Evolutionary conservation across 1,140 invertebrate species (phyloP), one percentile per base, ranked within the genome.

Genomic region (Gryon sp.): DNA sequence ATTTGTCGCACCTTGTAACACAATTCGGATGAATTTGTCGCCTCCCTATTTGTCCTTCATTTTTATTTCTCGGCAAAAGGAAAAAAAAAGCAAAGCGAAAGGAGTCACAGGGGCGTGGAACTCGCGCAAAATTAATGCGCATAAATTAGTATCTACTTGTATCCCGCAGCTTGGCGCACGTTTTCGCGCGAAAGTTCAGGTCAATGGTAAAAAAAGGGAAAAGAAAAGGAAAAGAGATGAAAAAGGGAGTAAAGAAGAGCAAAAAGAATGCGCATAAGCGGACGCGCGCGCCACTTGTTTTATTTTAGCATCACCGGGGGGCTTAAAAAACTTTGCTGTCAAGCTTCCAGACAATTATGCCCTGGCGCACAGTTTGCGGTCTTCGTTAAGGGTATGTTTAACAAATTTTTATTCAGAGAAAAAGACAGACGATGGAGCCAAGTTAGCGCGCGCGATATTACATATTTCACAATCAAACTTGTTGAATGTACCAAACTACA

Each of bases 121-220:
- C 22, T 1, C 14, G 11, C 34, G 2, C 16, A 40, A 72, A 77
- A 77, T 77, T 38, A 66, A 77, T 77, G 74, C 74, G 38, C 74
- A 77, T 77, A 77, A 77, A 77, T 77, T 72, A 77, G 74, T 70
- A 65, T 65, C 41, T 45, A 46, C 60, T 76, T 48, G 66, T 55
- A 55, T 12, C 7, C 15, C 8, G 41, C 36, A 48, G 20, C 30
- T 45, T 70, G 16, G 36, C 43, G 14, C 30, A 15, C 28, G 53
- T 11, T 48, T 22, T 18, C 59, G 22, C 52, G 62, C 26, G 30
- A 43, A 69, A 62, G 48, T 70, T 53, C 43, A 59, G 74, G 65
- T 76, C 74, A 66, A 38, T 34, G 36, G n/a, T 5, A 5, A 12
- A n/a, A 28, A n/a, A 28, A 20, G 16, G 36, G 38, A n/a, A n/a